Evolutionary conservation across 2,113 vertebrate species (phyloP).

Genomic region (Sakesphorus luctuosus): DNA sequence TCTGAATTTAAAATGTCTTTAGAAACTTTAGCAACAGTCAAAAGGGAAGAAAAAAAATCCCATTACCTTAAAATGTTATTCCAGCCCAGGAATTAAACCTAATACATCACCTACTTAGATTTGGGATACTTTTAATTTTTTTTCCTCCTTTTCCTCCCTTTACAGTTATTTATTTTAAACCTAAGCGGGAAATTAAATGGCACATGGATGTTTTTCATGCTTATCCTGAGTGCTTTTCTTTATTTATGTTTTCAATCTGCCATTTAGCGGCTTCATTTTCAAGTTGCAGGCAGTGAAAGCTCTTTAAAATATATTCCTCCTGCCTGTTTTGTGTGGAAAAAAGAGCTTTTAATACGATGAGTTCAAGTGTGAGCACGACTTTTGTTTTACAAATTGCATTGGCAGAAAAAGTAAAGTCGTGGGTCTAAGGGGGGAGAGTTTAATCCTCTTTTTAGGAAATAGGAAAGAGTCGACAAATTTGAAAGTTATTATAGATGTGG

Average conservation of each 20-base stretch:
- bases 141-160: rapidly evolving
- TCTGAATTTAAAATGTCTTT: constrained; percentile 7
- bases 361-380: not conserved
- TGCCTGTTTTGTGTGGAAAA: not conserved
- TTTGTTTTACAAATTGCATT: not conserved
- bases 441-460: not conserved
- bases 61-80: constrained; percentile 42
- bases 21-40: not conserved
- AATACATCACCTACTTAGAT: not conserved
- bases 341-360: not conserved
- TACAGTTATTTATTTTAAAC: constrained; percentile 27
- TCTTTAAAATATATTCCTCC: not conserved
- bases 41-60: not conserved
- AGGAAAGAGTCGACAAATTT: not conserved
- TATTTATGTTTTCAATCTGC: not conserved
- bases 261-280: not conserved
- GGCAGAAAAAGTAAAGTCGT: not conserved
- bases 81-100: not conserved
- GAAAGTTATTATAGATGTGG: rapidly evolving
- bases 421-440: not conserved
- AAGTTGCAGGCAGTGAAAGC: not conserved
- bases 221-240: not conserved
- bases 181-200: not conserved
- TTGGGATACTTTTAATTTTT: not conserved
- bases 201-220: not conserved